phyloP scores from a whole-genome alignment of 2,113 vertebrate genomes.

The Phylloscopus trochiloides region DNA sequence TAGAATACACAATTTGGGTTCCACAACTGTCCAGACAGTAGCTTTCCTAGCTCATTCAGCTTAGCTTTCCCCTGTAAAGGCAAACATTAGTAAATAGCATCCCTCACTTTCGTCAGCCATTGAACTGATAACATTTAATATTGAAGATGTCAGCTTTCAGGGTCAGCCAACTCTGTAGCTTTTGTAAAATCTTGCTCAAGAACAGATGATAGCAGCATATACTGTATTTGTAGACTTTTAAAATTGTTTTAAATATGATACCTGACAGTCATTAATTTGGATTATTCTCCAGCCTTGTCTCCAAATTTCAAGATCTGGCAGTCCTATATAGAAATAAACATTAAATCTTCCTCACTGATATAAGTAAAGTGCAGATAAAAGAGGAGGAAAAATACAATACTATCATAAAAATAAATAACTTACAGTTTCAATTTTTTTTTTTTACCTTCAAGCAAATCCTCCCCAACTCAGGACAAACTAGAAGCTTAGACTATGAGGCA shows the following conservation, averaged over 20 bases:
- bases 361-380: not conserved
- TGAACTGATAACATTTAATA: not conserved
- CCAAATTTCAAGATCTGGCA: not conserved
- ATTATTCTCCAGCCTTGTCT: not conserved
- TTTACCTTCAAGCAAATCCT: not conserved
- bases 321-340: not conserved
- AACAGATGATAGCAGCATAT: not conserved
- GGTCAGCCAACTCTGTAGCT: not conserved
- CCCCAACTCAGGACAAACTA: not conserved
- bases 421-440: not conserved
- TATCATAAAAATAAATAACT: not conserved
- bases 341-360: not conserved
- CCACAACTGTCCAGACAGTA: not conserved
- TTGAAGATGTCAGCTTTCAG: not conserved
- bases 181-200: not conserved
- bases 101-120: not conserved
- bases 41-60: not conserved
- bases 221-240: not conserved
- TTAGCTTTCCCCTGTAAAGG: not conserved
- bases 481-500: not conserved
- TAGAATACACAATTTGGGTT: no score
- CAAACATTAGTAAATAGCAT: rapidly evolving
- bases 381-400: not conserved
- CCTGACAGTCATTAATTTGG: not conserved
- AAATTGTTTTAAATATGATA: not conserved